Evolutionary conservation across 2,113 vertebrate species (phyloP).

Genomic region (Apodemus sylvaticus): DNA sequence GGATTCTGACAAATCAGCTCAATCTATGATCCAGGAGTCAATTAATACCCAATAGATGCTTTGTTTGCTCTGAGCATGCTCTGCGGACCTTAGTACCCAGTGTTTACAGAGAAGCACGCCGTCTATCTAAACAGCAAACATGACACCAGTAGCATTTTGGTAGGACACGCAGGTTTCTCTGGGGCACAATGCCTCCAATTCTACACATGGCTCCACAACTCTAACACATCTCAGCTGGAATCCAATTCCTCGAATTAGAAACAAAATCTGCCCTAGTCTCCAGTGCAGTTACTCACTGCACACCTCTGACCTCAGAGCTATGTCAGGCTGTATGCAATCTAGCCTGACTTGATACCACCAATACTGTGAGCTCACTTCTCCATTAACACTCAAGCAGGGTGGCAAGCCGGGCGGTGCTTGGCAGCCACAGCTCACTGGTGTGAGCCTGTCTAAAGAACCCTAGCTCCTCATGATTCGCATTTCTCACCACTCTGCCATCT

Average conservation of each 20-base stretch:
- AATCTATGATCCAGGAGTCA: constrained; percentile 48
- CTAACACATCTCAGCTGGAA: background rate
- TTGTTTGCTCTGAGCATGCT: background rate
- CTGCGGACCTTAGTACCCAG: background rate
- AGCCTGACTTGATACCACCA: too few species aligned
- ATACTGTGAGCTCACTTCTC: background rate
- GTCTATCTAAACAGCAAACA: constrained; percentile 21
- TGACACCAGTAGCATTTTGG: constrained; percentile 25
- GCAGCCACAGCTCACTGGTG: background rate
- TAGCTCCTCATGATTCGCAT: background rate
- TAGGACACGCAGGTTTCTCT: background rate
- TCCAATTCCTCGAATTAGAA: background rate
- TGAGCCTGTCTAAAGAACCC: background rate
- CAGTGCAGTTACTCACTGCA: accelerated
- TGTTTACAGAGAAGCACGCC: background rate
- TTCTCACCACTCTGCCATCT: background rate
- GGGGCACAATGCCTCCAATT: background rate
- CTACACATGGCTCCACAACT: background rate
- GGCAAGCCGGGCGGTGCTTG: background rate
- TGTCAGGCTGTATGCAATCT: background rate
- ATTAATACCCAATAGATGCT: background rate
- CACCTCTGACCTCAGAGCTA: too few species aligned
- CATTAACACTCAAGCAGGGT: too few species aligned
- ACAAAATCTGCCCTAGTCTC: background rate
- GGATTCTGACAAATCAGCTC: constrained; percentile 63